phyloP scores from a whole-genome alignment of 2,888 invertebrate species.

The Endotricha flammealis region DNA sequence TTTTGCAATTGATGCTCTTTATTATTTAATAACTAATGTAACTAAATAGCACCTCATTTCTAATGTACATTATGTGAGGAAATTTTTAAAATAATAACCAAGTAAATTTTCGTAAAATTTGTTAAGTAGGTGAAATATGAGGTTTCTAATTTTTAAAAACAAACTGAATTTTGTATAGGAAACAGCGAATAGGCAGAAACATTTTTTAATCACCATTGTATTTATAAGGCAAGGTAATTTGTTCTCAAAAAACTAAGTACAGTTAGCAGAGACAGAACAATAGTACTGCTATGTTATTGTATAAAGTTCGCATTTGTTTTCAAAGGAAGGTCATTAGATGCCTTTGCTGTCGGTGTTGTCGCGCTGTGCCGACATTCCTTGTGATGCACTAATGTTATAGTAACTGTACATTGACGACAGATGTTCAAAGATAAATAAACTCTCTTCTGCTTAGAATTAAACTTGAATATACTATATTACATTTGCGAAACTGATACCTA shows the following conservation, averaged over 20 bases:
- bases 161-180: too few species aligned
- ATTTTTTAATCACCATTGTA: too few species aligned
- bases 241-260: background rate
- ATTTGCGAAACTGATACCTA: too few species aligned
- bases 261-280: conserved; percentile 6
- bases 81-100: too few species aligned
- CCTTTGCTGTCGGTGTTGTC: conserved; percentile 21
- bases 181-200: too few species aligned
- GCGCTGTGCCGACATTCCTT: conserved; percentile 35
- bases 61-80: too few species aligned
- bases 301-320: conserved; percentile 34
- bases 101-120: too few species aligned
- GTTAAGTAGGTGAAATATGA: too few species aligned
- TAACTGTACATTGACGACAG: conserved; percentile 35
- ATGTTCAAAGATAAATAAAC: background rate
- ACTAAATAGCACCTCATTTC: too few species aligned
- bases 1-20: conserved; percentile 24
- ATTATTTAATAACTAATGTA: conserved; percentile 23
- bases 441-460: background rate
- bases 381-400: conserved; percentile 44
- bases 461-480: background rate
- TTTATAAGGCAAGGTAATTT: background rate
- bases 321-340: conserved; percentile 38
- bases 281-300: conserved; percentile 15
- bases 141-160: too few species aligned